These are phyloP conservation scores for Kryptolebias marmoratus DNA, from an alignment of 2,113 vertebrate genomes.

Conservation along the genomic window DNA sequence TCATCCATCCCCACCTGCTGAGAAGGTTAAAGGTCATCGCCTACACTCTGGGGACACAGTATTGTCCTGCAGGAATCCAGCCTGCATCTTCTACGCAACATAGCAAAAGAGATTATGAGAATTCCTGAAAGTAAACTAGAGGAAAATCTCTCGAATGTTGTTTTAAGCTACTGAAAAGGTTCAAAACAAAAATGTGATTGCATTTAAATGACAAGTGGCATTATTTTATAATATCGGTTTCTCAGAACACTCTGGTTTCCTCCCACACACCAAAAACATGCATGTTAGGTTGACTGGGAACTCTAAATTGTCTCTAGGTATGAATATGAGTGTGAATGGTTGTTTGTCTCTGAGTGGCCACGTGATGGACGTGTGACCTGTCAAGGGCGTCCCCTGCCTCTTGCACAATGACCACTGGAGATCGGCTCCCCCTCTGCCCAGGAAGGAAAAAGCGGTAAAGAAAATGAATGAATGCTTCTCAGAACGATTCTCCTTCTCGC, in stretches of 20 bases:
- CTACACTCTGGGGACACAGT: conserved; percentile 36
- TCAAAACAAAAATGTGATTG: background rate
- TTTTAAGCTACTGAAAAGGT: background rate
- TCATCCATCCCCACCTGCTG: conserved; percentile 78
- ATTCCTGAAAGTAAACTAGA: background rate
- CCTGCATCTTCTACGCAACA: conserved; percentile 10
- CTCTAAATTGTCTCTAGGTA: too few relatives aligned
- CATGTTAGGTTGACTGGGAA: too few relatives aligned
- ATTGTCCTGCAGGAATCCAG: conserved; percentile 38
- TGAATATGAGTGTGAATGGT: too few relatives aligned
- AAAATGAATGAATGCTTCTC: background rate
- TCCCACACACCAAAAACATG: too few relatives aligned
- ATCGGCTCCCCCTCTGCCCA: too few relatives aligned
- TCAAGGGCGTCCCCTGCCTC: too few relatives aligned
- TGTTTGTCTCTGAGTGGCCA: too few relatives aligned
- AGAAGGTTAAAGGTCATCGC: conserved; percentile 71
- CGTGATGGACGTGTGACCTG: too few relatives aligned
- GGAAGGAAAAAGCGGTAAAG: too few relatives aligned
- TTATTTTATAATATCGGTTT: background rate
- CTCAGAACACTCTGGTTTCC: background rate
- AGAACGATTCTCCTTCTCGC: conserved; percentile 23
- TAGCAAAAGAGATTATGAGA: background rate
- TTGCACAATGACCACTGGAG: too few relatives aligned
- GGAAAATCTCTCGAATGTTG: background rate
- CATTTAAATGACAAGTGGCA: background rate